Percentiles rank a stretch among this genome's conserved stretches.
phyloP scores from a whole-genome alignment of 2,888 invertebrate genomes.

The Baronia brevicornis region DNA sequence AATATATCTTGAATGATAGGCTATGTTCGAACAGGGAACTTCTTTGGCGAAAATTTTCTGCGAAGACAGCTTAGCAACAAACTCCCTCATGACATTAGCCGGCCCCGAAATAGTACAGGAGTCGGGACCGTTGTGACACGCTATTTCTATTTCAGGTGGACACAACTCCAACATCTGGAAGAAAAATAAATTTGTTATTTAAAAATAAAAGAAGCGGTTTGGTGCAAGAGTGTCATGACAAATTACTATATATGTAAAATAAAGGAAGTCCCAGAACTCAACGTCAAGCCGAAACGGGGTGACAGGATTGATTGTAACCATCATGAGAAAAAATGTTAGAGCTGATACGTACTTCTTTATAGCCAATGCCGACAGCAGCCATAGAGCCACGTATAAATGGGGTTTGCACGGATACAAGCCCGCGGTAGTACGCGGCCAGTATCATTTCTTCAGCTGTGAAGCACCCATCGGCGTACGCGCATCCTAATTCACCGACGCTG shows the following conservation, averaged over 20 bases:
- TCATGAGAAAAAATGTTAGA: no score
- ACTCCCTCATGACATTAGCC: conserved; percentile 73
- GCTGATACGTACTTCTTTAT: conserved; percentile 57
- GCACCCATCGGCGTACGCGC: conserved; percentile 70
- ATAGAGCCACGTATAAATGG: conserved; percentile 83
- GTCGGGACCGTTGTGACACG: conserved; percentile 86
- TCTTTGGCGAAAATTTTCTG: conserved; percentile 46
- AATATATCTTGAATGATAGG: conserved; percentile 91
- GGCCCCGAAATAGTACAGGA: conserved; percentile 88
- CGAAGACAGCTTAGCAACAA: conserved; percentile 59
- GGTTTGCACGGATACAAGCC: conserved; percentile 79
- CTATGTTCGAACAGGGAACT: conserved; percentile 81
- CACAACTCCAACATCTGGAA: conserved; percentile 31
- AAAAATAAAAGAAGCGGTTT: no score
- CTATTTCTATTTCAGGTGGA: conserved; percentile 80
- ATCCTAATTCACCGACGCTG: conserved; percentile 89
- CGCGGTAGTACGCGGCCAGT: conserved; percentile 85
- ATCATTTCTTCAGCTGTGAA: conserved; percentile 89
- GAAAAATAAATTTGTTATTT: background rate
- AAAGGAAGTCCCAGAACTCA: no score
- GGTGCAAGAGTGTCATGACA: background rate
- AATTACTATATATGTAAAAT: background rate
- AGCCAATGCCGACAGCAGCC: conserved; percentile 87
- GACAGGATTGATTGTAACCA: no score
- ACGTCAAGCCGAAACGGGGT: no score